A percentile compares a stretch with the other conserved stretches of the same genome.
Conservation (phyloP, 1,140 invertebrate genomes). For the Conus betulinus region DNA sequence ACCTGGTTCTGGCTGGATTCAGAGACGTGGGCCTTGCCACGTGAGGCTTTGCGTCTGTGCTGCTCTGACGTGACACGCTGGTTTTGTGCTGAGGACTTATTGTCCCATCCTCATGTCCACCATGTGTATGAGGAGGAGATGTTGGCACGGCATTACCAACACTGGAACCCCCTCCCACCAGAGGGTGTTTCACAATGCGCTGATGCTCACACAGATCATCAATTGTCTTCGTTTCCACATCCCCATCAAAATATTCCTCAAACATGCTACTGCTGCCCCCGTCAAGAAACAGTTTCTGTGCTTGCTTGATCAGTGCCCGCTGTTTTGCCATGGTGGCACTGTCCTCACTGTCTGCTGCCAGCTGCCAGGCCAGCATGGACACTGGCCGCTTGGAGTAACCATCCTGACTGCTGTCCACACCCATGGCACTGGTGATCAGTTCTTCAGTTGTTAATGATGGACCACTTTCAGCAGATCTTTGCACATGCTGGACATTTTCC, state of each 20-base stretch:
- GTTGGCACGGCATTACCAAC: not conserved
- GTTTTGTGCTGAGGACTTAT: conserved; percentile 30
- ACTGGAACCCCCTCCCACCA: conserved; percentile 25
- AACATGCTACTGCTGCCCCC: conserved; percentile 68
- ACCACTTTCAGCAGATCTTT: conserved; percentile 40
- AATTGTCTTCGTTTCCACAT: conserved; percentile 60
- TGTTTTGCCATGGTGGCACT: conserved; percentile 29
- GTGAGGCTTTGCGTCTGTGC: conserved; percentile 49
- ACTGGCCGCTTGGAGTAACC: conserved; percentile 10
- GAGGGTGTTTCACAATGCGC: conserved; percentile 48
- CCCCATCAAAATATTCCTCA: conserved; percentile 69
- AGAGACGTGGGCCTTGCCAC: conserved; percentile 43
- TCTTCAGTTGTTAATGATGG: not conserved
- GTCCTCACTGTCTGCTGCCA: conserved; percentile 20
- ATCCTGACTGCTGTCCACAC: conserved; percentile 1
- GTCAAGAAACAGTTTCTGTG: conserved; percentile 51
- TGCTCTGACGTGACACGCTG: conserved; percentile 58
- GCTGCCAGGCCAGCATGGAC: conserved; percentile 50
- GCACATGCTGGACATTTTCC: conserved; percentile 52
- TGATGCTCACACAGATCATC: conserved; percentile 60
- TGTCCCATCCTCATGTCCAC: conserved; percentile 26
- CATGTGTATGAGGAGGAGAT: conserved; percentile 22
- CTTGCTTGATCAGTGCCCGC: conserved; percentile 45
- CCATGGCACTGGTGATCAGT: not conserved
- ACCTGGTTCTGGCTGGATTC: conserved; percentile 64